Percentiles rank a stretch among this genome's conserved stretches.
Evolutionary conservation across 1,140 invertebrate genomes (phyloP).

Genomic region (Aricia agestis): DNA sequence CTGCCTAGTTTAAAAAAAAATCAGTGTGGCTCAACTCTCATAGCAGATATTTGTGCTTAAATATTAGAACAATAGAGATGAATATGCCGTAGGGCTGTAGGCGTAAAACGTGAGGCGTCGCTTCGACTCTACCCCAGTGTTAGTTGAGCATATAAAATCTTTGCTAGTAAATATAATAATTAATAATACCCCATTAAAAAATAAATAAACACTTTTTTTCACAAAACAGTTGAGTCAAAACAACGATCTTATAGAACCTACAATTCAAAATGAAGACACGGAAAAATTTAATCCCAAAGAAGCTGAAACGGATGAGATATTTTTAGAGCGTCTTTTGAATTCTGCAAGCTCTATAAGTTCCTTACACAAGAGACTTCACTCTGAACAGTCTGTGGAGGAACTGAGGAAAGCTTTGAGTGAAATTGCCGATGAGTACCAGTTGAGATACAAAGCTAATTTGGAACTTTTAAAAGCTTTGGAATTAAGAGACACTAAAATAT

Average conservation of each 20-base stretch:
- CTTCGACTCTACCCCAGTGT: too few species aligned
- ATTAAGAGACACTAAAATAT: neutral
- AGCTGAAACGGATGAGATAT: neutral
- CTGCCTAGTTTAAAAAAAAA: too few species aligned
- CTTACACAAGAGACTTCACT: neutral
- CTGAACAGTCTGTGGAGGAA: neutral
- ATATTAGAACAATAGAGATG: too few species aligned
- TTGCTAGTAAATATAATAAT: too few species aligned
- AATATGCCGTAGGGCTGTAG: too few species aligned
- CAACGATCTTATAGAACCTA: neutral
- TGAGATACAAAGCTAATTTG: neutral
- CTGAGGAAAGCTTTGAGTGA: conserved; percentile 1
- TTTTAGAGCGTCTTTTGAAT: neutral
- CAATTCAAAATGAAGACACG: neutral
- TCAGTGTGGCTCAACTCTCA: too few species aligned
- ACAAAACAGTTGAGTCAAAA: neutral
- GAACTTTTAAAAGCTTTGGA: neutral
- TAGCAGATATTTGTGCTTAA: too few species aligned
- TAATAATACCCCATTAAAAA: too few species aligned
- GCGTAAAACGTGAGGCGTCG: too few species aligned
- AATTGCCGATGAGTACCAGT: neutral
- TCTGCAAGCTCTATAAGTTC: neutral
- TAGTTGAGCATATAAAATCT: too few species aligned
- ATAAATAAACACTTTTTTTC: neutral
- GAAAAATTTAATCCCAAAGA: neutral